These are phyloP conservation scores for Xiphophorus maculatus DNA, from an alignment of 2,113 vertebrate genomes.

Conservation along the genomic window DNA sequence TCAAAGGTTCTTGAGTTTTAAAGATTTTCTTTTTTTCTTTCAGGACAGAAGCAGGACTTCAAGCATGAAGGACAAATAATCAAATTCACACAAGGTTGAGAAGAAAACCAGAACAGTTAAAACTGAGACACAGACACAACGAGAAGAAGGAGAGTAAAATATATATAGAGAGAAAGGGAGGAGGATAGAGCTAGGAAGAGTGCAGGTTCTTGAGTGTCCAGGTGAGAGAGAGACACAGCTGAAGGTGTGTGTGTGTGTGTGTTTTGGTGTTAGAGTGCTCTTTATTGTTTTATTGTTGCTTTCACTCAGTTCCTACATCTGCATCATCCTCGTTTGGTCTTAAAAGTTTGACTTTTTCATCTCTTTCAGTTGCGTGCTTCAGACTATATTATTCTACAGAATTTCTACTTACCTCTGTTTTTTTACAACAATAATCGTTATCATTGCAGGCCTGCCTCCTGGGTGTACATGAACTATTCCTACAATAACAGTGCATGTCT, in stretches of 20 bases:
- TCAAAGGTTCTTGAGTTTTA: conserved; percentile 15
- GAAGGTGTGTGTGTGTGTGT: conserved; percentile 30
- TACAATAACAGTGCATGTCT: conserved; percentile 76
- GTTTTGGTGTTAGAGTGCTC: conserved; percentile 42
- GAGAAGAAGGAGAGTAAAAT: conserved; percentile 40
- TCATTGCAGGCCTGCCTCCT: conserved; percentile 24
- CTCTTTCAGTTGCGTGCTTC: conserved; percentile 42
- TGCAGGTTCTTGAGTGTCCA: conserved; percentile 53
- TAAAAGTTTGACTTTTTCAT: neutral
- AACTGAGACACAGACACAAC: conserved; percentile 38
- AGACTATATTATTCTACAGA: conserved; percentile 11
- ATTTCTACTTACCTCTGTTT: conserved; percentile 4
- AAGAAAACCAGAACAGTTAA: conserved; percentile 2
- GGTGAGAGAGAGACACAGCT: conserved; percentile 49
- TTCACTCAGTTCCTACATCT: conserved; percentile 51
- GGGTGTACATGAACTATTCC: conserved; percentile 48
- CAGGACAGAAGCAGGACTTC: conserved; percentile 26
- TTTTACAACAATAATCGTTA: conserved; percentile 27
- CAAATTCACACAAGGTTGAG: conserved; percentile 32
- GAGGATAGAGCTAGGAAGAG: conserved; percentile 31
- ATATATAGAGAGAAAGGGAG: conserved; percentile 1
- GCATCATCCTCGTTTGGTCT: conserved; percentile 28
- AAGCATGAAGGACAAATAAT: conserved; percentile 57
- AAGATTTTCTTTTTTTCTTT: conserved; percentile 14
- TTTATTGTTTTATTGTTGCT: conserved; percentile 13